Evolutionary conservation across 2,797 vertebrate genomes (phyloP).

Genomic region (Pipistrellus kuhlii): DNA sequence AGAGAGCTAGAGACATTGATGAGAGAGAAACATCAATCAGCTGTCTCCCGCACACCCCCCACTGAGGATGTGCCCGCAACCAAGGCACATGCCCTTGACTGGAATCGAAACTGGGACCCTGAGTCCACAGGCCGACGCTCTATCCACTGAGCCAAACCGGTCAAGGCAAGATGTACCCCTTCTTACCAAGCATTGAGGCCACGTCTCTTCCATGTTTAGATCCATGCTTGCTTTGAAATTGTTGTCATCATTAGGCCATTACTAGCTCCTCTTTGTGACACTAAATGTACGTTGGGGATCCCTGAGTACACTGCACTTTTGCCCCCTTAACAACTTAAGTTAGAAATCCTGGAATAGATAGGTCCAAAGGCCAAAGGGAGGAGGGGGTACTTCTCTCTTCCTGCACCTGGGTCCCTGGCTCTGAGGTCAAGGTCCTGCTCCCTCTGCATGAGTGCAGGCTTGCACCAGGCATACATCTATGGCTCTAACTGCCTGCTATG

Average conservation of each 20-base stretch:
- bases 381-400: not conserved
- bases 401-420: not conserved
- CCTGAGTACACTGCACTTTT: not conserved
- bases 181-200: not conserved
- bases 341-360: not conserved
- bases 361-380: not conserved
- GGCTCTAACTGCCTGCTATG: not conserved
- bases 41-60: too few species aligned
- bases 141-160: too few species aligned
- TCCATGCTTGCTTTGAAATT: not conserved
- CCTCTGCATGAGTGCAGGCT: not conserved
- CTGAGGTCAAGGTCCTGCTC: not conserved
- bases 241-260: not conserved
- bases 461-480: not conserved
- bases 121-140: too few species aligned
- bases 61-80: too few species aligned
- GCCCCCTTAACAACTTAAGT: not conserved
- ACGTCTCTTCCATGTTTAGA: not conserved
- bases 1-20: too few species aligned
- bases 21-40: too few species aligned
- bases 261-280: conserved; percentile 16
- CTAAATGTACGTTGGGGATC: conserved; percentile 2
- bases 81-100: too few species aligned
- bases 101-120: too few species aligned
- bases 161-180: not conserved